These are phyloP conservation scores for Euglossa dilemma DNA, from an alignment of 1,140 invertebrate species.

Conservation along the genomic window DNA sequence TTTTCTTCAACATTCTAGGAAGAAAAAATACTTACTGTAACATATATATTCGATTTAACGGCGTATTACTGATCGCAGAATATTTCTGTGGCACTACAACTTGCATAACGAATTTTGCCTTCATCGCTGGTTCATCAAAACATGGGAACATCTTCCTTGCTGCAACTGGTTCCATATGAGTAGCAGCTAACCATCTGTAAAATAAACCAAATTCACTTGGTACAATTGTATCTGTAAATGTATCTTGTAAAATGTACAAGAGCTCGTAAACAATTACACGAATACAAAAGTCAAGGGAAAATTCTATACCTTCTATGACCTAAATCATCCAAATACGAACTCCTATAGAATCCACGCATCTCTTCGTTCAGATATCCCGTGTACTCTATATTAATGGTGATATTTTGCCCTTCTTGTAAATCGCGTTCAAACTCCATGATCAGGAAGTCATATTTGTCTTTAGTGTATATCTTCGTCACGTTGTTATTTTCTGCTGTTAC, in stretches of 20 bases:
- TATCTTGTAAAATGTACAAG: background rate
- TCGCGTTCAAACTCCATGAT: conserved; percentile 73
- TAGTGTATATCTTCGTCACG: background rate
- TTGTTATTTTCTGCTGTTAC: conserved; percentile 37
- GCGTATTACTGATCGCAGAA: conserved; percentile 81
- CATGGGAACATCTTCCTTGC: conserved; percentile 86
- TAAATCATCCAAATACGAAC: conserved; percentile 85
- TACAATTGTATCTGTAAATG: background rate
- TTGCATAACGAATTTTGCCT: conserved; percentile 84
- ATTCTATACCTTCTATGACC: conserved; percentile 76
- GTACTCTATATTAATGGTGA: conserved; percentile 82
- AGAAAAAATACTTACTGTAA: conserved; percentile 8
- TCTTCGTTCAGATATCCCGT: conserved; percentile 83
- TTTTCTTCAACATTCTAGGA: background rate
- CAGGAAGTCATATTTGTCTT: conserved; percentile 46
- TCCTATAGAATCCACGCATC: conserved; percentile 91
- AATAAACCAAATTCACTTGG: background rate
- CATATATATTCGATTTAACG: background rate
- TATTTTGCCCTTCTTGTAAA: conserved; percentile 69
- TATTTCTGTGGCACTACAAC: conserved; percentile 75
- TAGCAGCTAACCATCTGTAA: conserved; percentile 79
- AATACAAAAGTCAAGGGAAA: background rate
- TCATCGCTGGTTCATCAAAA: conserved; percentile 88
- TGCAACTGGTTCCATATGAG: conserved; percentile 85
- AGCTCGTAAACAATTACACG: background rate